Evolutionary conservation across 2,113 vertebrate genomes (phyloP).

Genomic region (Corynorhinus townsendii): DNA sequence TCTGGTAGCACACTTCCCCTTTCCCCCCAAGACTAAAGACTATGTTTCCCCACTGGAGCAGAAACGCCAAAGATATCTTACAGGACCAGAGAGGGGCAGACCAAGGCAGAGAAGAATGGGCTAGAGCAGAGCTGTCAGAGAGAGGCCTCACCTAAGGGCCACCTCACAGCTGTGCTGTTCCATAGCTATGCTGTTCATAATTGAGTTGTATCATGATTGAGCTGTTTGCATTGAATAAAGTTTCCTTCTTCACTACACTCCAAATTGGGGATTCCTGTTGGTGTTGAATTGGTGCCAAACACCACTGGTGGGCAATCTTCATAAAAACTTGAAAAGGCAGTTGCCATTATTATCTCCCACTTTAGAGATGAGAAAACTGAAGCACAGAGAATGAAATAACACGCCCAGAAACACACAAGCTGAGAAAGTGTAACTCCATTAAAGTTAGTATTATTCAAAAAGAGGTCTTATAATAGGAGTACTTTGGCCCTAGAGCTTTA

Average conservation of each 20-base stretch:
- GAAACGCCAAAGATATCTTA: not conserved
- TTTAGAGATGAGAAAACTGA: not conserved
- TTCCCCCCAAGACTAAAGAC: not conserved
- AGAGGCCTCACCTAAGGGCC: not conserved
- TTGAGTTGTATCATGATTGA: not conserved
- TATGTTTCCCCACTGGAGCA: not conserved
- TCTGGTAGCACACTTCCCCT: not conserved
- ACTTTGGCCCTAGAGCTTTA: not conserved
- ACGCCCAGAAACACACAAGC: not conserved
- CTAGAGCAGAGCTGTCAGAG: not conserved
- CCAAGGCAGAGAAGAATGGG: not conserved
- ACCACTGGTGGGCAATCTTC: not conserved
- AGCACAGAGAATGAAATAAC: not conserved
- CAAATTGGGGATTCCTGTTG: not conserved
- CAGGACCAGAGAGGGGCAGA: not conserved
- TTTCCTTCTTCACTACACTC: not conserved
- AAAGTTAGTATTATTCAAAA: not conserved
- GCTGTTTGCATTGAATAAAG: not conserved
- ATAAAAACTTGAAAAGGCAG: not conserved
- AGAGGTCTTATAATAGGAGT: not conserved
- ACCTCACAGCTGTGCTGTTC: not conserved
- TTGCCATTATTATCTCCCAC: not conserved
- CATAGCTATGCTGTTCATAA: not conserved
- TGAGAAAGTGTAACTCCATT: not conserved
- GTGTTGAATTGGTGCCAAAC: not conserved